These are phyloP conservation scores for Hippocampus abdominalis DNA, from an alignment of 2,113 vertebrate species.

Conservation along the genomic window DNA sequence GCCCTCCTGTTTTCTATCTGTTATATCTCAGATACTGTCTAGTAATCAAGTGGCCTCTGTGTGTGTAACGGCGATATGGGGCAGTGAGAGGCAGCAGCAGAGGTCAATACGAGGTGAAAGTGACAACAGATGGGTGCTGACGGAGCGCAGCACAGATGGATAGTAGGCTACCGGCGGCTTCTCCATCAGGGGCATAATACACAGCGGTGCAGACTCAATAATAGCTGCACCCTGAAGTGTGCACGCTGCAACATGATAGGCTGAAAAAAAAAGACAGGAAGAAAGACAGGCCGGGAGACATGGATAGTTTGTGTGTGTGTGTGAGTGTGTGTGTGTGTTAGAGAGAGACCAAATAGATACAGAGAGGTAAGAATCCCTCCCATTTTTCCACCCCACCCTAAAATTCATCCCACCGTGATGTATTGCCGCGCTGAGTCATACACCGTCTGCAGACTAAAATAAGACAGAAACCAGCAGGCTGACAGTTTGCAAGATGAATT, in stretches of 20 bases:
- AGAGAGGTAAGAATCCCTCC: slow-evolving; percentile 4
- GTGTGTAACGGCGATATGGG: slow-evolving; percentile 48
- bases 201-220: slow-evolving; percentile 4
- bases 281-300: slow-evolving; percentile 1
- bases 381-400: slow-evolving; percentile 36
- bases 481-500: not conserved
- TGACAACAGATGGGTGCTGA: slow-evolving; percentile 51
- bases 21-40: slow-evolving; percentile 30
- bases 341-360: not conserved
- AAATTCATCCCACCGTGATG: slow-evolving; percentile 33
- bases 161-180: slow-evolving; percentile 18
- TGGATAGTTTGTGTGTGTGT: not conserved
- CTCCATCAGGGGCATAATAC: slow-evolving; percentile 16
- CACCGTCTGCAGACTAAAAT: slow-evolving; percentile 22
- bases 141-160: slow-evolving; percentile 37
- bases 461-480: slow-evolving; percentile 8
- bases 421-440: slow-evolving; percentile 23
- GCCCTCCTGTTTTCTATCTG: too few relatives aligned
- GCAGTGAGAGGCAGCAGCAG: slow-evolving; percentile 39
- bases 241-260: slow-evolving; percentile 2
- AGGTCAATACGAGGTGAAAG: slow-evolving; percentile 51
- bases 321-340: too few relatives aligned
- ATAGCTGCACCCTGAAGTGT: not conserved
- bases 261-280: not conserved
- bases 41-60: slow-evolving; percentile 35